phyloP scores from a whole-genome alignment of 2,113 vertebrate genomes.

The Vombatus ursinus region DNA sequence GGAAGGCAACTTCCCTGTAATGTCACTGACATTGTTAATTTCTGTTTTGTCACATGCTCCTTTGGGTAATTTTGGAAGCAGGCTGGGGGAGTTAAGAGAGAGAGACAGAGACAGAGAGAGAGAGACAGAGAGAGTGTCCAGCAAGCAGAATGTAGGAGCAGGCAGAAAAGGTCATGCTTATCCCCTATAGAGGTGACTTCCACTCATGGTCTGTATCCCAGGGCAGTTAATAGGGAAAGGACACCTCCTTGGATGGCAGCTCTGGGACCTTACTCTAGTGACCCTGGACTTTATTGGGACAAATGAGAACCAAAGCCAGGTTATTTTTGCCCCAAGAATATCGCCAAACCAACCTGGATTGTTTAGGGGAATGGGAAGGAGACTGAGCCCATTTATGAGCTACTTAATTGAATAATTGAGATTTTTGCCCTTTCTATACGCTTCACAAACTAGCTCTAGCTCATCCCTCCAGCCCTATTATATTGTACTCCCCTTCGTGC shows the following conservation, averaged over 20 bases:
- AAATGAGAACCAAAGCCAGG: not conserved
- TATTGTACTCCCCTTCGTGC: not conserved
- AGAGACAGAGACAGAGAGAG: not conserved
- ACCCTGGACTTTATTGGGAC: not conserved
- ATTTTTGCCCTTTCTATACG: not conserved
- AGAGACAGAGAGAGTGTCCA: not conserved
- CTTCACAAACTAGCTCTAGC: not conserved
- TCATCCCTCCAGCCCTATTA: not conserved
- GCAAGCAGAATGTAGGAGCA: not conserved
- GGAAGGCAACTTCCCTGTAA: conserved; percentile 35
- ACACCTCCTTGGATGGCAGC: not conserved
- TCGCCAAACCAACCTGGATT: not conserved
- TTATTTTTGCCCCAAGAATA: not conserved
- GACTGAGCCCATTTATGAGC: not conserved
- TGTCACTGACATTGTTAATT: not conserved
- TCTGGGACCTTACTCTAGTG: not conserved
- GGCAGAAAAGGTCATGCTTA: not conserved
- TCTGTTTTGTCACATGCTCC: conserved; percentile 4
- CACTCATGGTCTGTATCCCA: not conserved
- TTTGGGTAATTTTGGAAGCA: not conserved
- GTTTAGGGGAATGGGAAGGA: not conserved
- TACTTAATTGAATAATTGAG: not conserved
- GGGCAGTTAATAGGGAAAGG: not conserved
- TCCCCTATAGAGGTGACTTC: not conserved
- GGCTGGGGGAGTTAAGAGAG: not conserved